Evolutionary conservation across 2,113 vertebrate species (phyloP).

Genomic region (Vanacampus margaritifer): DNA sequence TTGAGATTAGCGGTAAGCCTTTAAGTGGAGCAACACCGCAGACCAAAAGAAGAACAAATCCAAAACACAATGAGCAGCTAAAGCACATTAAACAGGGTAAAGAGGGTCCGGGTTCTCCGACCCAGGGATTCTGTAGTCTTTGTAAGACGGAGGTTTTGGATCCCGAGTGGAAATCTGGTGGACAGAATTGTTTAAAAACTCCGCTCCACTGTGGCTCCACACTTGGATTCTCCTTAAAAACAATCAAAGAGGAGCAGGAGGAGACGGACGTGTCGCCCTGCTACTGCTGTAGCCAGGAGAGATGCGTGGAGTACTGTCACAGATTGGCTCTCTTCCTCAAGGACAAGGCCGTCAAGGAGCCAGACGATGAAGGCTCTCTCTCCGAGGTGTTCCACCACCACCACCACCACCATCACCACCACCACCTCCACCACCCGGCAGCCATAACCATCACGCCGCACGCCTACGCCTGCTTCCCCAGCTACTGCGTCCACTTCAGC

Average conservation of each 20-base stretch:
- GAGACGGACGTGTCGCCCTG: constrained; percentile 74
- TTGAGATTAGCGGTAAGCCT: constrained; percentile 59
- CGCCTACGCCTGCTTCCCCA: constrained; percentile 80
- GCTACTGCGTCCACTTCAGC: constrained; percentile 76
- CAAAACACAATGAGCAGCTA: constrained; percentile 57
- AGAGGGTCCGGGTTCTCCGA: constrained; percentile 27
- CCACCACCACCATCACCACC: constrained; percentile 66
- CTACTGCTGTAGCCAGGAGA: constrained; percentile 79
- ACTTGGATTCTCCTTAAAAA: constrained; percentile 67
- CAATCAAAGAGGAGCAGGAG: constrained; percentile 74
- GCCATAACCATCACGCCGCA: constrained; percentile 68
- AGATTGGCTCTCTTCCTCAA: constrained; percentile 89
- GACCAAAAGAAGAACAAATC: constrained; percentile 51
- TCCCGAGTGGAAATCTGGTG: constrained; percentile 56
- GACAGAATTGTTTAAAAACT: constrained; percentile 53
- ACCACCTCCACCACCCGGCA: constrained; percentile 66
- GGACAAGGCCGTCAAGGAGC: constrained; percentile 68
- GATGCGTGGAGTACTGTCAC: constrained; percentile 81
- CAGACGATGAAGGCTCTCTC: constrained; percentile 62
- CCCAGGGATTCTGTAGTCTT: constrained; percentile 76
- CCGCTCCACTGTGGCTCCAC: constrained; percentile 59
- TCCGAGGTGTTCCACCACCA: constrained; percentile 80
- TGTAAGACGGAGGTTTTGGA: constrained; percentile 74
- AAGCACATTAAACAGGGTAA: constrained; percentile 54
- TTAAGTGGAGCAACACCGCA: constrained; percentile 45